These are phyloP conservation scores for Holotrichia oblita DNA, from an alignment of 1,140 invertebrate genomes.

Conservation along the genomic window DNA sequence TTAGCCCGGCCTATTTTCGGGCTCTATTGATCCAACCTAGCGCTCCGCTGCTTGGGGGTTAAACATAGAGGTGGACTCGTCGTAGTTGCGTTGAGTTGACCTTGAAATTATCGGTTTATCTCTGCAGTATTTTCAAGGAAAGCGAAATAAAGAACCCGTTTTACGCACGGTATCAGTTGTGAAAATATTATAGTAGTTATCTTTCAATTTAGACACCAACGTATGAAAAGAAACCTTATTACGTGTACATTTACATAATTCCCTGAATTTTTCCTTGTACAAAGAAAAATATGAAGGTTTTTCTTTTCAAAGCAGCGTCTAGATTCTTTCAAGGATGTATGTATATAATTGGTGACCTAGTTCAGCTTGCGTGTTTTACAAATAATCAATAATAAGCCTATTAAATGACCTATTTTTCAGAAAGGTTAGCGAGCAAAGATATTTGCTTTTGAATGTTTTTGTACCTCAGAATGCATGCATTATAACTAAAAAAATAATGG, in stretches of 20 bases:
- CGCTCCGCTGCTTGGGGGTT: constrained; percentile 51
- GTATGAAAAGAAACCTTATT: neutral
- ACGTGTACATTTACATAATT: too few relatives aligned
- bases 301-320: neutral
- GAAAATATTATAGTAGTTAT: neutral
- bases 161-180: constrained; percentile 12
- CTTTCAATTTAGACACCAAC: neutral
- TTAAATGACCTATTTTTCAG: constrained; percentile 4
- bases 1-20: constrained; percentile 60
- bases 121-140: constrained; percentile 37
- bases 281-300: neutral
- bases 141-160: constrained; percentile 15
- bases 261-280: neutral
- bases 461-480: neutral
- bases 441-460: too few relatives aligned
- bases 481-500: neutral
- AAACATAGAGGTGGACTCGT: constrained; percentile 48
- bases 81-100: constrained; percentile 31
- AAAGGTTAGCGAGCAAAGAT: neutral
- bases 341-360: constrained; percentile 12
- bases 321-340: neutral
- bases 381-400: constrained; percentile 12
- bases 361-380: neutral
- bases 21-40: constrained; percentile 58
- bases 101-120: constrained; percentile 33